Conservation (phyloP, 2,797 vertebrate species). For the Mormyrus hasselquistii region DNA sequence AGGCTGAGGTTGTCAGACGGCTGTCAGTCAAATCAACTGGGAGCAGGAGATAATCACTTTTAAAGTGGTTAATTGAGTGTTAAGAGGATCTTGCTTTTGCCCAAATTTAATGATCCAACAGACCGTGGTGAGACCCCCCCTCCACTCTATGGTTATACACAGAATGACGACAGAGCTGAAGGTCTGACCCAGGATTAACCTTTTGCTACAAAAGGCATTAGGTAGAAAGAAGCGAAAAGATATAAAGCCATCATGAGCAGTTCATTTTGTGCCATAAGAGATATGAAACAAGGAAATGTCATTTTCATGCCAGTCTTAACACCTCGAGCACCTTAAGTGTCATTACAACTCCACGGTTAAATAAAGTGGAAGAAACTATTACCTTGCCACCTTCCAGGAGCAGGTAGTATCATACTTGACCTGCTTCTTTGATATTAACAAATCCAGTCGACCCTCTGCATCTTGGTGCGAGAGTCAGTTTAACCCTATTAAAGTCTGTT, state of each 20-base stretch:
- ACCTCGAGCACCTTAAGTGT: background rate
- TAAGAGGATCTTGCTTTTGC: slow-evolving; percentile 16
- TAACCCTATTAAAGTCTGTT: background rate
- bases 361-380: background rate
- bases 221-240: background rate
- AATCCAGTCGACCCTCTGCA: background rate
- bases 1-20: slow-evolving; percentile 5
- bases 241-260: background rate
- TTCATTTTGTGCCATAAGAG: background rate
- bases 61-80: slow-evolving; percentile 25
- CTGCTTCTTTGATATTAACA: background rate
- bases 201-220: background rate
- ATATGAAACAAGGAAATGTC: background rate
- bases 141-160: background rate
- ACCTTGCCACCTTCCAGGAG: background rate
- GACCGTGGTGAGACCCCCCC: background rate
- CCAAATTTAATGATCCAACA: slow-evolving; percentile 14
- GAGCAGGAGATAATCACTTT: slow-evolving; percentile 19
- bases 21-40: slow-evolving; percentile 21
- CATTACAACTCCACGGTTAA: background rate
- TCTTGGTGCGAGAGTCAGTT: background rate
- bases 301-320: background rate
- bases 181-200: background rate
- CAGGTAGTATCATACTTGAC: background rate
- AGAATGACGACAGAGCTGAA: background rate